Evolutionary conservation across 1,140 invertebrate genomes (phyloP).

Genomic region (Orius laevigatus): DNA sequence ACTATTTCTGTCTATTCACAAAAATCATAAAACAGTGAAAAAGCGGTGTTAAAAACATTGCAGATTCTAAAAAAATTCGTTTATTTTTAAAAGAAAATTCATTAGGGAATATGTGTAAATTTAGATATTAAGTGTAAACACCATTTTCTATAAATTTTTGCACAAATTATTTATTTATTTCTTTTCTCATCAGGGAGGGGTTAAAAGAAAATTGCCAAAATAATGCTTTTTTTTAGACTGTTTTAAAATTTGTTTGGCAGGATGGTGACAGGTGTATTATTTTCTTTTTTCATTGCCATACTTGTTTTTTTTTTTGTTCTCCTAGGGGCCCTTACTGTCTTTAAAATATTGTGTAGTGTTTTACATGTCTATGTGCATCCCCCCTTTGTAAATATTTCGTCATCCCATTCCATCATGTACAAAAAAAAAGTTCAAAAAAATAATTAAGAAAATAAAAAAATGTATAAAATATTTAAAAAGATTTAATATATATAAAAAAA

Average conservation of each 20-base stretch:
- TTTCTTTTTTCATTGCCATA: slow-evolving; percentile 6
- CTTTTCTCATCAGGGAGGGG: slow-evolving; percentile 10
- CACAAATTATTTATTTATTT: slow-evolving; percentile 10
- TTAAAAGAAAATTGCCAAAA: neutral
- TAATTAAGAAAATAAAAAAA: neutral
- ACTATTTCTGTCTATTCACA: slow-evolving; percentile 3
- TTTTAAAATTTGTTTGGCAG: slow-evolving; percentile 1
- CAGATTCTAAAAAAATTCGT: slow-evolving; percentile 5
- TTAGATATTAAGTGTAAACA: slow-evolving; percentile 1
- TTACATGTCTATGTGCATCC: slow-evolving; percentile 9
- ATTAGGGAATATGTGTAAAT: slow-evolving; percentile 2
- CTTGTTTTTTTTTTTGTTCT: slow-evolving; percentile 1
- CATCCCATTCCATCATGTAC: slow-evolving; percentile 13
- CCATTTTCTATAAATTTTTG: slow-evolving; percentile 10
- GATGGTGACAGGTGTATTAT: neutral
- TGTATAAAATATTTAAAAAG: too few relatives aligned
- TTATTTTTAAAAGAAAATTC: neutral
- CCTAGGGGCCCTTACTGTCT: too few relatives aligned
- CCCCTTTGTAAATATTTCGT: slow-evolving; percentile 12
- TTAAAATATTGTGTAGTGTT: slow-evolving; percentile 7
- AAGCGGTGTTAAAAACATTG: neutral
- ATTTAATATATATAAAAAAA: too few relatives aligned
- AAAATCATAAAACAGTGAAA: neutral
- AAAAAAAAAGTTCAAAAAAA: slow-evolving; percentile 10
- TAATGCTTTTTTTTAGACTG: neutral